Evolutionary conservation across 2,797 vertebrate species (phyloP), one percentile per base, ranked within the genome.

Genomic region (Iguana delicatissima): DNA sequence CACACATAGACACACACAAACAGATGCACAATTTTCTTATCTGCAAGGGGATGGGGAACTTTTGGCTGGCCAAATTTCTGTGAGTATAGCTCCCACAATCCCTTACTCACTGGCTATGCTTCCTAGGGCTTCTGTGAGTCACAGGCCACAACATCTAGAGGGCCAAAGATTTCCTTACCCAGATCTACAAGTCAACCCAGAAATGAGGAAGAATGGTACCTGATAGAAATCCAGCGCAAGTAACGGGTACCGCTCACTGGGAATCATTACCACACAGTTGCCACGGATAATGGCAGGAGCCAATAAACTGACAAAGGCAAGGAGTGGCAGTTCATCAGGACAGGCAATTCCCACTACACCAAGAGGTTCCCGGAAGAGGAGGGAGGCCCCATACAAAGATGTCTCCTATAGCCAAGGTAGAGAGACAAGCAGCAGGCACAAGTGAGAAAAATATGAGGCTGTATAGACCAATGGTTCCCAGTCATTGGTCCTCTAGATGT

Each of bases 291-390:
- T 86, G 13, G 98, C 96, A 0, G 98, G 98, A 3, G 98, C 98
- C 74, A 99, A 97, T 76, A 98, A 93, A 0, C 98, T 98, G 32
- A 98, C 96, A 92, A 98, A 96, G 59, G 98, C 97, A 50, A 99
- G 98, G 89, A 99, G 97, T 18, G 98, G 98, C 82, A 83, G 94
- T 24, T 96, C 90, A 2, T 98, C 97, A 0, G 98, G 98, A 52
- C 98, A 98, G 83, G 98, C 92, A 0, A 98, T 91, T 0, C 98
- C 98, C 42, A 99, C 55, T 3, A 99, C 97, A 2, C 98, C 98
- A 9, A 98, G 91, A 0, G 98, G 98, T 92, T 98, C 98, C 32
- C 97, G 97, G 35, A 98, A n/a, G 72, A 96, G 97, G 57, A 99
- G 92, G n/a, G 98, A 98, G 0, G 97, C 97, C 81, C 98, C 98